Percentiles rank a stretch among this genome's conserved stretches.
Evolutionary conservation across 1,140 invertebrate species (phyloP).

Genomic region (Drosophila quadrilineata): DNA sequence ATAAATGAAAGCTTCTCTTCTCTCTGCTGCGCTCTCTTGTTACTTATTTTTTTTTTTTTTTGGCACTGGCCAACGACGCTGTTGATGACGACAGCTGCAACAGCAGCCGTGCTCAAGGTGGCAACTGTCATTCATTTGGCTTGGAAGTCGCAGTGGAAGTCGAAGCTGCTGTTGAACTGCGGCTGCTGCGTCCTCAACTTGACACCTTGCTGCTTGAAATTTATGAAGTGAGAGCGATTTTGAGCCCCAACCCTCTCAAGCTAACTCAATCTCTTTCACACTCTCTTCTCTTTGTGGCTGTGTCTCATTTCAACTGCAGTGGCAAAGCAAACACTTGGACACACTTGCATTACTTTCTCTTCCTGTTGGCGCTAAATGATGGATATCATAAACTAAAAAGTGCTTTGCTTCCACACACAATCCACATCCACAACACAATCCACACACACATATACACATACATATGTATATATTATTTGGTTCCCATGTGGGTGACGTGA

Average conservation of each 20-base stretch:
- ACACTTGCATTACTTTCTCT: conserved; percentile 76
- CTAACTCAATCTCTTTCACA: not conserved
- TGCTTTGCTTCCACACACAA: not conserved
- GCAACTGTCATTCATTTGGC: conserved; percentile 74
- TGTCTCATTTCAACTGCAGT: conserved; percentile 1
- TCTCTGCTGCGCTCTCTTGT: too few species aligned
- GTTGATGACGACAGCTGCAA: conserved; percentile 23
- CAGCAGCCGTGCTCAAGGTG: conserved; percentile 59
- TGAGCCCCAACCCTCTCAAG: not conserved
- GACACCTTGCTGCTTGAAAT: conserved; percentile 69
- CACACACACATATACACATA: too few species aligned
- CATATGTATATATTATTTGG: too few species aligned
- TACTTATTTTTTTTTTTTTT: too few species aligned
- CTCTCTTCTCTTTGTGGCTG: not conserved
- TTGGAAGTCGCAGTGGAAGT: conserved; percentile 14
- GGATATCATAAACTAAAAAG: conserved; percentile 50
- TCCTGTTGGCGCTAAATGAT: conserved; percentile 73
- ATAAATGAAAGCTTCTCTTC: conserved; percentile 76
- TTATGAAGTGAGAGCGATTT: conserved; percentile 72
- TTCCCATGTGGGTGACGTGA: conserved; percentile 30
- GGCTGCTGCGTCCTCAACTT: conserved; percentile 49
- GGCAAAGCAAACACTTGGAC: not conserved
- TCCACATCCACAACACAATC: too few species aligned
- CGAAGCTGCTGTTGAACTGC: conserved; percentile 16
- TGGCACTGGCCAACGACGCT: conserved; percentile 53